Evolutionary conservation across 2,888 invertebrate species (phyloP).

Genomic region (Entomobrya proxima): DNA sequence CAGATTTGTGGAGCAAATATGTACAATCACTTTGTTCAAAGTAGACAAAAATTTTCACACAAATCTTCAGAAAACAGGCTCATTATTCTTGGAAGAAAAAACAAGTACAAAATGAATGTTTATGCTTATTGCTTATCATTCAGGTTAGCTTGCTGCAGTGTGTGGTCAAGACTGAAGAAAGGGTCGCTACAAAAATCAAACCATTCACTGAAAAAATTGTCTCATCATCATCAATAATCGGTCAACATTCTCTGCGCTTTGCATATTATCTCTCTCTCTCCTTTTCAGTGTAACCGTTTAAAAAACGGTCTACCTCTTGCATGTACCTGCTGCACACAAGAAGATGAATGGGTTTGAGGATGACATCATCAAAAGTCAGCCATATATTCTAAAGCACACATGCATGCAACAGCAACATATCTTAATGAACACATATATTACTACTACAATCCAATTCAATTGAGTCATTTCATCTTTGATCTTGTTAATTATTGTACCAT

Average conservation of each 20-base stretch:
- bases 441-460: constrained; percentile 23
- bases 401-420: not conserved
- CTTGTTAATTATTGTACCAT: constrained; percentile 38
- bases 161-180: not conserved
- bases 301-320: not conserved
- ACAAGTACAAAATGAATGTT: too few species aligned
- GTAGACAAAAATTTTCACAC: too few species aligned
- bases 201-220: constrained; percentile 7
- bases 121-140: not conserved
- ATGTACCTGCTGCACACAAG: not conserved
- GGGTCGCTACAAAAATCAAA: not conserved
- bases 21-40: too few species aligned
- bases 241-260: too few species aligned
- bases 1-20: too few species aligned
- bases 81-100: too few species aligned
- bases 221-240: not conserved
- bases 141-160: not conserved
- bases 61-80: too few species aligned
- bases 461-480: constrained; percentile 41
- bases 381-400: too few species aligned
- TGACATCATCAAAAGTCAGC: constrained; percentile 20
- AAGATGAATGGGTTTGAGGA: not conserved
- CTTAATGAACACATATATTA: constrained; percentile 1
- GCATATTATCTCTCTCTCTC: not conserved
- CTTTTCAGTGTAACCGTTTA: too few species aligned